Evolutionary conservation across 2,113 vertebrate genomes (phyloP), one percentile per base, ranked within the genome.

Genomic region (Electrona antarctica): DNA sequence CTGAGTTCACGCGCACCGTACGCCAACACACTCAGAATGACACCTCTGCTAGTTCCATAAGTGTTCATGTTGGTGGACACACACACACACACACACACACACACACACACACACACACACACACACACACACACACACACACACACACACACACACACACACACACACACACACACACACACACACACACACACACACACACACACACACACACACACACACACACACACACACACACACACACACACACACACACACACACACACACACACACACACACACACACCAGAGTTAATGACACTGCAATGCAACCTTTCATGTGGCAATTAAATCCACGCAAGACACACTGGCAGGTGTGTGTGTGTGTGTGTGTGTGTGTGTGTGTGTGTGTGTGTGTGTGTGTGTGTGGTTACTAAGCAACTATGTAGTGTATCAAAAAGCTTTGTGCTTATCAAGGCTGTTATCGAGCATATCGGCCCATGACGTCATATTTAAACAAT

Each of bases 331-430:
- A 41, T 41, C 33, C 33, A 41, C 3, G 2, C 1, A 41, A 41
- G 33, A 41, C 21, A 21, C 21, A 21, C 21, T 21, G 21, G 21
- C 21, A 6, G 3, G 33, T 41, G 33, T 4, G 33, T 41, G 51
- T 13, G 11, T 13, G 51, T 13, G 51, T 13, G 11, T 13, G 51
- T 13, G 51, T 13, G 51, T 13, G 51, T 6, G 13, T 13, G n/a
- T 47, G n/a, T 59, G 50, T 57, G 51, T 3, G 54, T 10, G 76
- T 55, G 47, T 67, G 28, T 81, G 63, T 41, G 64, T 15, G 55
- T 21, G 7, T 7, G 14, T 14, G 51, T 2, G 5, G 33, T 41
- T 41, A 7, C n/a, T 67, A 60, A 41, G 69, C 75, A 64, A 13
- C 74, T 82, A 71, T 7, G 67, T 71, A 47, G 3, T 9, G 2